Evolutionary conservation across 2,797 vertebrate species (phyloP).

Genomic region (Sebastolobus altivelis): DNA sequence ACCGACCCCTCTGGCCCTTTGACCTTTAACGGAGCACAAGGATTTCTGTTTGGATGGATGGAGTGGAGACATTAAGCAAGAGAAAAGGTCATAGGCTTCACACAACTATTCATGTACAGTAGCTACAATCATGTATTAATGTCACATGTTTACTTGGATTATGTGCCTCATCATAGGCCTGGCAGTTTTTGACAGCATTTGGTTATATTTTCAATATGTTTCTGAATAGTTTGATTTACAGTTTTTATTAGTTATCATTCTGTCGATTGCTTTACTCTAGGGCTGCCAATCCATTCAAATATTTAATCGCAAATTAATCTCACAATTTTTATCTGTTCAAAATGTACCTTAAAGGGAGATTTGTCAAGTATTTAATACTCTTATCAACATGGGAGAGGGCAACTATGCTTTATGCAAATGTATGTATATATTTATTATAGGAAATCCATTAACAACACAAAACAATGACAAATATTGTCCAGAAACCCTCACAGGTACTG

Average conservation of each 20-base stretch:
- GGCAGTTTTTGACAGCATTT: neutral
- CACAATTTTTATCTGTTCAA: no score
- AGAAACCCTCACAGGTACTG: no score
- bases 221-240: neutral
- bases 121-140: slow-evolving; percentile 34
- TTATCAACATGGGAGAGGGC: no score
- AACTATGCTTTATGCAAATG: no score
- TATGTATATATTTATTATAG: no score
- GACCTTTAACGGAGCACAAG: slow-evolving; percentile 56
- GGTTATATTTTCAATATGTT: neutral
- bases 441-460: no score
- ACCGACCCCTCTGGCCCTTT: slow-evolving; percentile 55
- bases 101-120: slow-evolving; percentile 41
- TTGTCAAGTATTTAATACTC: no score
- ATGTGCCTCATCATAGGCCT: slow-evolving; percentile 6
- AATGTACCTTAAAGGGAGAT: no score
- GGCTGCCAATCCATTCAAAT: no score
- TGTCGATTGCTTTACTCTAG: neutral
- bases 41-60: slow-evolving; percentile 55
- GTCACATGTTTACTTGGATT: slow-evolving; percentile 27
- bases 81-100: slow-evolving; percentile 51
- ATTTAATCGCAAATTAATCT: no score
- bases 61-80: slow-evolving; percentile 38
- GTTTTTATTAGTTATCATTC: neutral
- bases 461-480: no score